Evolutionary conservation across 2,888 invertebrate species (phyloP).

Genomic region (Drosophila sordidula): DNA sequence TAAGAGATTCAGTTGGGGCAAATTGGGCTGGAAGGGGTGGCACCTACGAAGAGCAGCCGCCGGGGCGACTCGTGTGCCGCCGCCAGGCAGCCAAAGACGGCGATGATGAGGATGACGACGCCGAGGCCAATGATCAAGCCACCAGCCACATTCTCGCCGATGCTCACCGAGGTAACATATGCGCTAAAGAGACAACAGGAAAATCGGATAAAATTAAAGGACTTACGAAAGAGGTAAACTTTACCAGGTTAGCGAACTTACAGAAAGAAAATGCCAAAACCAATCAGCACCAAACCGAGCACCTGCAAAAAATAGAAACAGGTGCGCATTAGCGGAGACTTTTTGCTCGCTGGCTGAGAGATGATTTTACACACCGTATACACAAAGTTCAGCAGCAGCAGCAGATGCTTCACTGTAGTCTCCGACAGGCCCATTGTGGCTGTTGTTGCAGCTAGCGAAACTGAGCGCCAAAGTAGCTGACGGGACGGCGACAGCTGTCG

Average conservation of each 20-base stretch:
- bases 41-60: conserved; percentile 71
- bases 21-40: background rate
- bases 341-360: background rate
- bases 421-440: conserved; percentile 68
- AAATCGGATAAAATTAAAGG: too few relatives aligned
- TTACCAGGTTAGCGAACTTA: conserved; percentile 47
- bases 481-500: conserved; percentile 13
- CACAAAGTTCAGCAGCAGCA: conserved; percentile 79
- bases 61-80: conserved; percentile 76
- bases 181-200: conserved; percentile 20
- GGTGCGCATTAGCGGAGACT: conserved; percentile 3
- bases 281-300: conserved; percentile 74
- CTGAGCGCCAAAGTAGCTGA: conserved; percentile 12
- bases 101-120: conserved; percentile 66
- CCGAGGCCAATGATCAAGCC: conserved; percentile 79
- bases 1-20: background rate
- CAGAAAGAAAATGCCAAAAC: conserved; percentile 81
- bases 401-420: conserved; percentile 78
- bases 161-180: conserved; percentile 67
- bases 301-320: conserved; percentile 59
- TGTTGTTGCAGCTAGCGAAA: conserved; percentile 13
- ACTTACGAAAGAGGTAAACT: too few relatives aligned
- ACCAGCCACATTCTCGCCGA: conserved; percentile 81
- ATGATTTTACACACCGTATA: conserved; percentile 71
- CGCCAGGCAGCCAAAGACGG: conserved; percentile 79